Evolutionary conservation across 2,113 vertebrate genomes (phyloP), one percentile per base, ranked within the genome.

Genomic region (Phyllopteryx taeniolatus): DNA sequence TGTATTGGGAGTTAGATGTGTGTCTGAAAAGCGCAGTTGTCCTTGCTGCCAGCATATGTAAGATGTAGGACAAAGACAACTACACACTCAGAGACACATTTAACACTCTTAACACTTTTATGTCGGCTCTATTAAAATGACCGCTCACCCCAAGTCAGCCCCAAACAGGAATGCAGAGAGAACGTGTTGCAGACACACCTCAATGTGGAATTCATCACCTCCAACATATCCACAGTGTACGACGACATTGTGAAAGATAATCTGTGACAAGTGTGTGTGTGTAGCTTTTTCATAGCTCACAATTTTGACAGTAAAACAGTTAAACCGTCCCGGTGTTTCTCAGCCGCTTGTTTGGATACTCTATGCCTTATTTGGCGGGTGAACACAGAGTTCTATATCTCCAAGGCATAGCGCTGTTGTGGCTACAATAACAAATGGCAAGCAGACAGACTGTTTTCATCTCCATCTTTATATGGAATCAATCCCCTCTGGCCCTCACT

Each of bases 341-440:
- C 53, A 79, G 39, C 59, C 62, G 59, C 46, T 59, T 71, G 71
- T 64, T 62, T 69, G 70, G 60, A 70, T 61, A 56, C 47, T 4
- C 49, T 60, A 7, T 75, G 60, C 76, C 56, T 77, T 69, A 83
- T 77, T 60, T 83, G 80, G 70, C 74, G 68, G 73, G 54, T 79
- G 80, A 79, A 77, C 74, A 80, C 62, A 61, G 53, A 66, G 67
- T 75, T 22, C 74, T 79, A 73, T 60, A 73, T 76, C 77, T 84
- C 76, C 68, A 54, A 72, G 71, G 68, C 69, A 77, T 63, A 54
- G 59, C 82, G 79, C 67, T 62, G 68, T 49, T 63, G 78, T 77
- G 77, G 73, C 74, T 82, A 71, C 46, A 78, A 78, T 64, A 81
- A 83, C 79, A 82, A 73, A 76, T 57, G 74, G 72, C 73, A 63